phyloP scores from a whole-genome alignment of 2,888 invertebrate genomes.

The Thalpophila matura region DNA sequence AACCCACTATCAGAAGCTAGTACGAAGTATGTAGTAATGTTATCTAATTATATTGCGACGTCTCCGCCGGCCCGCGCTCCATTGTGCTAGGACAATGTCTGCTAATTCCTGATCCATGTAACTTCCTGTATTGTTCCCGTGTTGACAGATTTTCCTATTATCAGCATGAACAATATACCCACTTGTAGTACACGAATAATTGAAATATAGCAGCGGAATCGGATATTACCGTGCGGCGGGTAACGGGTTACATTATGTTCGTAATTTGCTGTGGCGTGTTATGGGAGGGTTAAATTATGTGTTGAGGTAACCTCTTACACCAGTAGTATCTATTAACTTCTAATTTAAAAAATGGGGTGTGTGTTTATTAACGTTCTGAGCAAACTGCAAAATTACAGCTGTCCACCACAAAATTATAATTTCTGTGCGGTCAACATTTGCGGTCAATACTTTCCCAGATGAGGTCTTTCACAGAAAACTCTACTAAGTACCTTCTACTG shows the following conservation, averaged over 20 bases:
- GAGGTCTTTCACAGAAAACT: too few relatives aligned
- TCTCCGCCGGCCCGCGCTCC: conserved; percentile 60
- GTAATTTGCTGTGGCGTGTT: conserved; percentile 14
- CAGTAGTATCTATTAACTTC: too few relatives aligned
- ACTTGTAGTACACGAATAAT: conserved; percentile 73
- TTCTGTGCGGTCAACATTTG: too few relatives aligned
- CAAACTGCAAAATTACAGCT: too few relatives aligned
- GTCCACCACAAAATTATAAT: too few relatives aligned
- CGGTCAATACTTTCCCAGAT: too few relatives aligned
- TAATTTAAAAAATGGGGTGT: too few relatives aligned
- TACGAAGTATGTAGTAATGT: conserved; percentile 64
- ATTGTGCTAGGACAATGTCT: conserved; percentile 87
- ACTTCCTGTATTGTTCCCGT: conserved; percentile 87
- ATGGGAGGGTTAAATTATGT: neutral
- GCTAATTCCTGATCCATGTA: conserved; percentile 89
- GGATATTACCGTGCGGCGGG: conserved; percentile 30
- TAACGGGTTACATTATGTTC: conserved; percentile 14
- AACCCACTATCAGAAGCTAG: conserved; percentile 3
- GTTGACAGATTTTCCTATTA: conserved; percentile 90
- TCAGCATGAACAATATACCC: conserved; percentile 80
- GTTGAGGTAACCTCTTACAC: too few relatives aligned
- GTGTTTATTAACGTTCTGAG: too few relatives aligned
- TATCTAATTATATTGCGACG: conserved; percentile 82
- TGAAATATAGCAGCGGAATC: conserved; percentile 53
- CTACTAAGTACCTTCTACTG: too few relatives aligned